A percentile compares a stretch with the other conserved stretches of the same genome.
These are phyloP conservation scores for Eciton burchellii DNA, from an alignment of 1,140 invertebrate species.

Conservation along the genomic window DNA sequence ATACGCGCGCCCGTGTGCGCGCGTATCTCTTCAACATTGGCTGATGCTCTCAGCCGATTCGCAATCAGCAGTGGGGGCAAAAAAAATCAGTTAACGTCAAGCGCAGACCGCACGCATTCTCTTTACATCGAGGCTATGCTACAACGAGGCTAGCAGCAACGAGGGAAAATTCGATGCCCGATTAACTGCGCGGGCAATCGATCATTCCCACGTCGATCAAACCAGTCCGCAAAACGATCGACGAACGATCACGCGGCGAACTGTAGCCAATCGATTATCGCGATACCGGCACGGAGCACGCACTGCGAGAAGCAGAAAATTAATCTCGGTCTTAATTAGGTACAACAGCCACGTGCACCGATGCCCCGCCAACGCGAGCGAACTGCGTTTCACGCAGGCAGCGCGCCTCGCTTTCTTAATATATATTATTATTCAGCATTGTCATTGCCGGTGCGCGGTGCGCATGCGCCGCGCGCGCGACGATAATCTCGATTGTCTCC, in stretches of 20 bases:
- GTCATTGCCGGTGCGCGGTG: slow-evolving; percentile 57
- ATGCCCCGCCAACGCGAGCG: background rate
- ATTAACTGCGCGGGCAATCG: slow-evolving; percentile 59
- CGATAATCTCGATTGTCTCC: slow-evolving; percentile 79
- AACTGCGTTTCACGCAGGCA: background rate
- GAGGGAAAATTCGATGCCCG: slow-evolving; percentile 62
- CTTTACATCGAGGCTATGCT: slow-evolving; percentile 55
- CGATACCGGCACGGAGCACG: slow-evolving; percentile 2
- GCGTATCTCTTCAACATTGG: slow-evolving; percentile 4
- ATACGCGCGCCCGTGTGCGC: too few relatives aligned
- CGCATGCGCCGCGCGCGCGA: slow-evolving; percentile 56
- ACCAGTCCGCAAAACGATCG: slow-evolving; percentile 58
- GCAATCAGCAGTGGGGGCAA: background rate
- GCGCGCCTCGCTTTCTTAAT: slow-evolving; percentile 71
- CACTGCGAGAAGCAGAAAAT: slow-evolving; percentile 21
- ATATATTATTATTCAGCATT: slow-evolving; percentile 72
- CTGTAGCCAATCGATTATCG: slow-evolving; percentile 62
- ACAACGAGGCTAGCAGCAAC: slow-evolving; percentile 17
- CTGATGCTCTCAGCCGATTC: slow-evolving; percentile 9
- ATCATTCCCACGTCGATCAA: slow-evolving; percentile 61
- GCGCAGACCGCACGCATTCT: slow-evolving; percentile 44
- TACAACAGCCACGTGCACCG: slow-evolving; percentile 39
- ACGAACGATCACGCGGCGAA: slow-evolving; percentile 45
- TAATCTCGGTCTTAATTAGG: slow-evolving; percentile 63
- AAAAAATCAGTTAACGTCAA: slow-evolving; percentile 61